Evolutionary conservation across 2,888 invertebrate genomes (phyloP), one percentile per base, ranked within the genome.

Genomic region (Mechanitis mazaeus): DNA sequence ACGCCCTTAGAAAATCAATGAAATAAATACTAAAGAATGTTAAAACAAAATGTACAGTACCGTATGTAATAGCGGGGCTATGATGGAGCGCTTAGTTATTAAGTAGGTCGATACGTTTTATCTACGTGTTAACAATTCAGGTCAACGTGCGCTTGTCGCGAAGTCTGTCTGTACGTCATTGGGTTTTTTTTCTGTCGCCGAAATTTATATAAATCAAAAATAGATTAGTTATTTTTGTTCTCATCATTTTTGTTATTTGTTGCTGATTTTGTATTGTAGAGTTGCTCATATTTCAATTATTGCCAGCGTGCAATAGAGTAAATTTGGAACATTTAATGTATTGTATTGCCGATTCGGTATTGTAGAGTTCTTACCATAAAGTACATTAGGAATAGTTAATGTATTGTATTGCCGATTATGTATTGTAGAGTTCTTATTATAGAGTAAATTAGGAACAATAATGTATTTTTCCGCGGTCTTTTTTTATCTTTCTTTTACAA

Each of bases 31-130:
- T 50, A 50, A 31, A n/a, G n/a, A 50, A 31, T 28, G 3, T 61
- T 58, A 9, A 46, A 58, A 57, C n/a, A 20, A 59, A 45, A 54
- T 45, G 66, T 59, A 42, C 42, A 42, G 61, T 66, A 62, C 54
- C 62, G 64, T 64, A 63, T 58, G 54, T 61, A 67, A 59, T 67
- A 66, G 65, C 69, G 69, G 67, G 56, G 55, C 66, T 54, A 60
- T 63, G 45, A 50, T 55, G 58, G 45, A 64, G 61, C 65, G 65
- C 64, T 66, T 54, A 50, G 54, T 59, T 62, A 67, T 66, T 63
- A 69, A 64, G 65, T 69, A 46, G 69, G 66, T 68, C 66, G 66
- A 64, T 67, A 63, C 64, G 58, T 61, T 63, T 64, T 65, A 65
- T 65, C 61, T 64, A 65, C 65, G 56, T 64, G 64, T 60, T 64